Percentiles rank a stretch among this genome's conserved stretches.
phyloP scores from a whole-genome alignment of 2,797 vertebrate species.

The Sebastes wilsoni region DNA sequence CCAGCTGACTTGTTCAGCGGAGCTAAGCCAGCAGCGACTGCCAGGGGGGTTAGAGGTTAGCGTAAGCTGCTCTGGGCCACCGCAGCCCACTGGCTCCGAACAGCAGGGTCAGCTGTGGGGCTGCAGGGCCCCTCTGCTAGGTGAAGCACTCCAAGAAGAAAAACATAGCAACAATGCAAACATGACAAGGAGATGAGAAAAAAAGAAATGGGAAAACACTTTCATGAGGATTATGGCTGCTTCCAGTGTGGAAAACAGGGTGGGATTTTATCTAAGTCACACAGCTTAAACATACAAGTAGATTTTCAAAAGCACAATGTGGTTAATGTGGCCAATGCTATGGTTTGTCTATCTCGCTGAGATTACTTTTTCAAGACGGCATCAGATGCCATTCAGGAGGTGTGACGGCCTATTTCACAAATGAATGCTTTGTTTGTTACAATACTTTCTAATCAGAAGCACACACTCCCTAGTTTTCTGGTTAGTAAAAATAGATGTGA shows the following conservation, averaged over 20 bases:
- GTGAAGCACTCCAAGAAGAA: not conserved
- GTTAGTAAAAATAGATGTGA: not conserved
- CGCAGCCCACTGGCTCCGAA: conserved; percentile 61
- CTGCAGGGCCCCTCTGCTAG: conserved; percentile 17
- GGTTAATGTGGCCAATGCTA: not conserved
- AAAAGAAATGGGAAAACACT: not conserved
- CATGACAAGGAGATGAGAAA: not conserved
- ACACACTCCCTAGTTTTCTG: not conserved
- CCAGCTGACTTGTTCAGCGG: conserved; percentile 53
- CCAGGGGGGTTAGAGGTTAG: conserved; percentile 62
- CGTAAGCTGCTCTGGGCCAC: conserved; percentile 58
- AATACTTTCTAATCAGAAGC: not conserved
- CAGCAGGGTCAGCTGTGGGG: conserved; percentile 44
- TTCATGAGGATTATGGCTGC: conserved; percentile 9
- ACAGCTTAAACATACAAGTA: conserved; percentile 12
- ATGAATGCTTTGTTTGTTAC: conserved; percentile 3
- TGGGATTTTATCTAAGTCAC: conserved; percentile 5
- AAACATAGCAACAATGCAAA: not conserved
- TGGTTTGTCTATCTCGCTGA: not conserved
- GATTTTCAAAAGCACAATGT: not conserved
- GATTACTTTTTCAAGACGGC: not conserved
- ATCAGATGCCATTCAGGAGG: not conserved
- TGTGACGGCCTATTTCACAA: not conserved
- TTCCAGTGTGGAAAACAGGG: not conserved
- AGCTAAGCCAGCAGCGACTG: conserved; percentile 44